Evolutionary conservation across 1,140 invertebrate species (phyloP).

Genomic region (Drosophila albomicans): DNA sequence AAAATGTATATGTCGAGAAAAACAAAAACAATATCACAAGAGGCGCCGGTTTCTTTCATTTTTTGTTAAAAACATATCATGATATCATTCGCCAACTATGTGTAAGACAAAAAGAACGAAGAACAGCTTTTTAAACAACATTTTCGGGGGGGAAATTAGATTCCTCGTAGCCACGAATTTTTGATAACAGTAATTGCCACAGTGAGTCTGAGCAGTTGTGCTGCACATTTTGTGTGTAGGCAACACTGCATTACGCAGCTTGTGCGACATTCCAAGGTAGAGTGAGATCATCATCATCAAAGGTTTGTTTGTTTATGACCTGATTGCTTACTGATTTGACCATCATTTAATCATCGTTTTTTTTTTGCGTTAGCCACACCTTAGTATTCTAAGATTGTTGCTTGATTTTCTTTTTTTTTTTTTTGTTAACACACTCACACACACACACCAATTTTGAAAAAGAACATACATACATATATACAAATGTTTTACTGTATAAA

Average conservation of each 20-base stretch:
- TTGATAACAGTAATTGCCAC: not conserved
- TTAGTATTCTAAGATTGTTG: not conserved
- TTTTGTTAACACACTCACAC: not conserved
- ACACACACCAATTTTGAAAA: not conserved
- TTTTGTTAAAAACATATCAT: conserved; percentile 23
- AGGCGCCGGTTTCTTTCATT: conserved; percentile 27
- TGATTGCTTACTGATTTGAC: not conserved
- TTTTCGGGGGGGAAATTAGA: not conserved
- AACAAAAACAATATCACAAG: conserved; percentile 16
- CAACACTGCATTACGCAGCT: not conserved
- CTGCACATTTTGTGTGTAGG: conserved; percentile 1
- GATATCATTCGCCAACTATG: conserved; percentile 32
- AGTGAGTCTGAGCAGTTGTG: not conserved
- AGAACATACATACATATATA: not conserved
- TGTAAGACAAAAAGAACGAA: conserved; percentile 13
- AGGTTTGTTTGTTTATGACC: conserved; percentile 25
- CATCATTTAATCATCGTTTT: conserved; percentile 4
- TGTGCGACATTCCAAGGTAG: conserved; percentile 23
- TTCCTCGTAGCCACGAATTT: not conserved
- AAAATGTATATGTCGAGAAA: not conserved
- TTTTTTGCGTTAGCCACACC: not conserved
- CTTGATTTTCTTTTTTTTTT: not conserved
- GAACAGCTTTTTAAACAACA: conserved; percentile 17
- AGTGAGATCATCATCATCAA: conserved; percentile 45
- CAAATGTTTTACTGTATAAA: not conserved